Percentiles rank a stretch among this genome's conserved stretches.
Evolutionary conservation across 2,888 invertebrate genomes (phyloP).

Genomic region (Oligia fasciuncula): DNA sequence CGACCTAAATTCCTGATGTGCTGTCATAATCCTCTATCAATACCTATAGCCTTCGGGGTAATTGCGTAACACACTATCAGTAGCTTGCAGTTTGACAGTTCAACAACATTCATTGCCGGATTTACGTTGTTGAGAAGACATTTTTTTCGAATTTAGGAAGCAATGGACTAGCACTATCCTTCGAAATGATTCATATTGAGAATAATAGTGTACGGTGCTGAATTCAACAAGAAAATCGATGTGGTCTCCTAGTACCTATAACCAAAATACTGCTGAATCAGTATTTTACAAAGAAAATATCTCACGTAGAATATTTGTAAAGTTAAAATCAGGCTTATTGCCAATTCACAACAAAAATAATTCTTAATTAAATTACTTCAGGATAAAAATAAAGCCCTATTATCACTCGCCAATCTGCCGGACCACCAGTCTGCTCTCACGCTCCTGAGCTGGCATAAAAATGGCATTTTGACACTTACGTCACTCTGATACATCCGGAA

Average conservation of each 20-base stretch:
- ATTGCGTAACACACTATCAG: not conserved
- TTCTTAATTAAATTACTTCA: slow-evolving; percentile 24
- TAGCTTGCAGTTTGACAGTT: not conserved
- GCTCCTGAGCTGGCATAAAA: slow-evolving; percentile 65
- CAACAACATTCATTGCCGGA: not conserved
- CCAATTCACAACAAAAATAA: not conserved
- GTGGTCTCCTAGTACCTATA: not conserved
- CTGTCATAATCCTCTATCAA: not conserved
- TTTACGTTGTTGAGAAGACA: not conserved
- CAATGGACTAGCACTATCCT: not conserved
- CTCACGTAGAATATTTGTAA: not conserved
- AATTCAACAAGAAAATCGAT: not conserved
- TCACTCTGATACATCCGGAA: slow-evolving; percentile 77
- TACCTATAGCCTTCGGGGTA: not conserved
- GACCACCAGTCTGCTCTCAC: slow-evolving; percentile 56
- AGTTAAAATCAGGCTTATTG: not conserved
- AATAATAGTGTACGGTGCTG: not conserved
- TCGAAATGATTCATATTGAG: not conserved
- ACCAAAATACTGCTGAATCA: not conserved
- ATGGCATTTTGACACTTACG: slow-evolving; percentile 85
- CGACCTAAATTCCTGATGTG: not conserved
- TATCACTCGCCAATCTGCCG: slow-evolving; percentile 44
- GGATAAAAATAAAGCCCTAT: slow-evolving; percentile 37
- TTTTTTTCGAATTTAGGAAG: not conserved
- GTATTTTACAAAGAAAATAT: not conserved